A percentile compares a stretch with the other conserved stretches of the same genome.
These are phyloP conservation scores for Axinella damicornis DNA, from an alignment of 37 sponge, comb jelly and placozoan genomes.

Conservation along the genomic window DNA sequence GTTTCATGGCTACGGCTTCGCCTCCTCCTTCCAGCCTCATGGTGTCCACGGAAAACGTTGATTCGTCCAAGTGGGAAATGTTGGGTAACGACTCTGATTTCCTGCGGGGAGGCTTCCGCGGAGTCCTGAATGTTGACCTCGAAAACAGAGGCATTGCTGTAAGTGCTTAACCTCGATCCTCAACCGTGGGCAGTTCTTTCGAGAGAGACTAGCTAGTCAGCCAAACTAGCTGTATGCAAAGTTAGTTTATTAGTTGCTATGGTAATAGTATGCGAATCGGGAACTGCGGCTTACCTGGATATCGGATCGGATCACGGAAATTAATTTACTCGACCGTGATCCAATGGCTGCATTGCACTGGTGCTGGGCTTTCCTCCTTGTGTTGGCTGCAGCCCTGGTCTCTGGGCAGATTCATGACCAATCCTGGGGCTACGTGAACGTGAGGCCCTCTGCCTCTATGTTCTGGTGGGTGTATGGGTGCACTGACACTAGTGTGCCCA, in stretches of 20 bases:
- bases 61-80: constrained; percentile 80
- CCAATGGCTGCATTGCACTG: too few relatives aligned
- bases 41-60: constrained; percentile 73
- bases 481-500: background rate
- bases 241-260: background rate
- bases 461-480: constrained; percentile 94
- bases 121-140: constrained; percentile 66
- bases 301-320: background rate
- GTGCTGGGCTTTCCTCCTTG: background rate
- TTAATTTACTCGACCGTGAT: background rate
- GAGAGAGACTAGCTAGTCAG: too few relatives aligned
- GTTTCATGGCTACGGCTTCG: constrained; percentile 51
- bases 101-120: constrained; percentile 83
- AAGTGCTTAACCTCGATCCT: background rate
- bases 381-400: background rate
- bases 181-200: too few relatives aligned
- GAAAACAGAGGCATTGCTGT: constrained; percentile 72
- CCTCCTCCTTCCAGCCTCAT: constrained; percentile 61
- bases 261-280: too few relatives aligned
- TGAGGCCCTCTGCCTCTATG: constrained; percentile 80
- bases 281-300: background rate
- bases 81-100: constrained; percentile 78
- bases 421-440: constrained; percentile 83
- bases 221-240: too few relatives aligned
- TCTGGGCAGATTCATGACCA: constrained; percentile 49